phyloP scores from a whole-genome alignment of 35 echinoderm and acorn worm species.

The Holothuria glaberrima region DNA sequence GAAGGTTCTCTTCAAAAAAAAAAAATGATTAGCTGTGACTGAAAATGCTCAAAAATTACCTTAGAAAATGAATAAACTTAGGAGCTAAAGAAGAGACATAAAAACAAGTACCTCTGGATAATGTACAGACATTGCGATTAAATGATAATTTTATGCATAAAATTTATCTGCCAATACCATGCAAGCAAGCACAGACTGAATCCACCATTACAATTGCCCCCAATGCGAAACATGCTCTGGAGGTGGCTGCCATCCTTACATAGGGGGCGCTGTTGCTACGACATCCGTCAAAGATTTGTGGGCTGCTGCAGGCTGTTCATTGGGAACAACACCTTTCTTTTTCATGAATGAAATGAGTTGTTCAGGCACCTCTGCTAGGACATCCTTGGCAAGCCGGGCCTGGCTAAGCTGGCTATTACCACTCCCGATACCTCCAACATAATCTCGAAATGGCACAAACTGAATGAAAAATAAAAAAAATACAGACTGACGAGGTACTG shows the following conservation, averaged over 20 bases:
- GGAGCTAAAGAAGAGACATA: too few species aligned
- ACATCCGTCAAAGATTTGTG: conserved; percentile 65
- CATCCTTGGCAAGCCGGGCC: conserved; percentile 95
- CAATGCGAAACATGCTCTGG: too few species aligned
- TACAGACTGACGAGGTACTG: background rate
- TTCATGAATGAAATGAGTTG: conserved; percentile 95
- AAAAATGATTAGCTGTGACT: too few species aligned
- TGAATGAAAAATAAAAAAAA: conserved; percentile 24
- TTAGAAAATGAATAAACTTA: too few species aligned
- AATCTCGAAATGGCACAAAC: conserved; percentile 98
- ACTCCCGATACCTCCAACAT: conserved; percentile 64
- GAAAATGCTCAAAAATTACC: too few species aligned
- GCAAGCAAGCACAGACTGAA: too few species aligned
- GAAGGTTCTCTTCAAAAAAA: too few species aligned
- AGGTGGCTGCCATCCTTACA: background rate
- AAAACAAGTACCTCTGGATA: too few species aligned
- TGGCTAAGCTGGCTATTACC: conserved; percentile 80
- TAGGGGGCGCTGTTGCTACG: conserved; percentile 38
- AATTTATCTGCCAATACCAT: too few species aligned
- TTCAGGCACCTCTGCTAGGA: conserved; percentile 92
- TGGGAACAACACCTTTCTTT: conserved; percentile 75
- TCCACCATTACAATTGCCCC: too few species aligned
- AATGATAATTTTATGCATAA: too few species aligned
- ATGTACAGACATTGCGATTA: too few species aligned
- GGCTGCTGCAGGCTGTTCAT: conserved; percentile 2